Percentiles rank a stretch among this genome's conserved stretches.
These are phyloP conservation scores for Aquatica leii DNA, from an alignment of 2,888 invertebrate genomes.

Conservation along the genomic window DNA sequence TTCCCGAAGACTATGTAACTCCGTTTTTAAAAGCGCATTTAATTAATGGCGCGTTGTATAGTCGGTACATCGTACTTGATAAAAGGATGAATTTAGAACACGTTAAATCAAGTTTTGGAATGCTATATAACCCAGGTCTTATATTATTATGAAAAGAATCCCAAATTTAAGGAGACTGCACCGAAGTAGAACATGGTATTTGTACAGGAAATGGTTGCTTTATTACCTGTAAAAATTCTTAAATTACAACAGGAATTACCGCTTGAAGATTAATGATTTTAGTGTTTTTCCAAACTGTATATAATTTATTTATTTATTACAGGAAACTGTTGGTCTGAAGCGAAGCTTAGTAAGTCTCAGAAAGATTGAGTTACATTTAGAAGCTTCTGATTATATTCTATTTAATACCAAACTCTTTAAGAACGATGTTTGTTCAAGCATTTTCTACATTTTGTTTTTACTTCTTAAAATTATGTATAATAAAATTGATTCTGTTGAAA, in stretches of 20 bases:
- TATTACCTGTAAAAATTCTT: slow-evolving; percentile 79
- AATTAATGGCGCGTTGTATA: slow-evolving; percentile 77
- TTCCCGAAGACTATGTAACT: slow-evolving; percentile 70
- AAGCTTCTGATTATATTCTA: too few species aligned
- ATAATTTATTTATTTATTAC: too few species aligned
- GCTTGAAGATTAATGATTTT: background rate
- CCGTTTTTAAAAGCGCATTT: slow-evolving; percentile 82
- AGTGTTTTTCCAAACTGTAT: too few species aligned
- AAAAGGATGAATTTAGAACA: slow-evolving; percentile 70
- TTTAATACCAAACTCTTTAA: too few species aligned
- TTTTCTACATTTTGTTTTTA: too few species aligned
- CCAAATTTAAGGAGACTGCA: slow-evolving; percentile 71
- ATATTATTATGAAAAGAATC: slow-evolving; percentile 77
- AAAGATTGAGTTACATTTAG: too few species aligned
- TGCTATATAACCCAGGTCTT: slow-evolving; percentile 76
- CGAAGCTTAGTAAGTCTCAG: too few species aligned
- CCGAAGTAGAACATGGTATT: slow-evolving; percentile 77
- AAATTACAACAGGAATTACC: slow-evolving; percentile 62
- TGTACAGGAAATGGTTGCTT: slow-evolving; percentile 83
- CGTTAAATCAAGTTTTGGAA: slow-evolving; percentile 72
- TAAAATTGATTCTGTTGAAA: too few species aligned
- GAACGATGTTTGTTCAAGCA: too few species aligned
- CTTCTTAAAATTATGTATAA: too few species aligned
- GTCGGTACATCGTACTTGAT: slow-evolving; percentile 77
- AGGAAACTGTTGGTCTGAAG: too few species aligned